Conservation (phyloP, 1,140 invertebrate genomes). For the Drosophila suzukii region DNA sequence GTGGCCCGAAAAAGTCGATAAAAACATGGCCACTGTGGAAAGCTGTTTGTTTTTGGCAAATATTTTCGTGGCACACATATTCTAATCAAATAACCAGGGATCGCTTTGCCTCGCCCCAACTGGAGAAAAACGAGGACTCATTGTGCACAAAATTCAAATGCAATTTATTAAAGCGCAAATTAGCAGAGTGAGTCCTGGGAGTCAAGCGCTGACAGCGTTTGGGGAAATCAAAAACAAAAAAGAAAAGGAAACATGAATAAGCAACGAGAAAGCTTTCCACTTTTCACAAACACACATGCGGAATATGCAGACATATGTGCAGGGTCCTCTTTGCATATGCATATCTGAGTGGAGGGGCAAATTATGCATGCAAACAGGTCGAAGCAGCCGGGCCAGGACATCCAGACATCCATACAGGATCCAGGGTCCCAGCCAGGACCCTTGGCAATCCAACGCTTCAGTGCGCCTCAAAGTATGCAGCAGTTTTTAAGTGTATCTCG, state of each 20-base stretch:
- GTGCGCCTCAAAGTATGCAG: conserved; percentile 69
- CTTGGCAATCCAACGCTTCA: conserved; percentile 58
- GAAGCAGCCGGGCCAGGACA: conserved; percentile 35
- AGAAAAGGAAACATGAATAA: conserved; percentile 44
- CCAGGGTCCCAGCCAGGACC: conserved; percentile 32
- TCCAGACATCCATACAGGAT: conserved; percentile 4
- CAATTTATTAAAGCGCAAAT: conserved; percentile 73
- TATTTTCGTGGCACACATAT: not conserved
- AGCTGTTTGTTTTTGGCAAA: not conserved
- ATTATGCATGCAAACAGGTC: conserved; percentile 58
- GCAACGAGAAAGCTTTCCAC: conserved; percentile 41
- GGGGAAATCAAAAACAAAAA: conserved; percentile 42
- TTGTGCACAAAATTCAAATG: conserved; percentile 55
- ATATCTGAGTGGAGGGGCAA: conserved; percentile 35
- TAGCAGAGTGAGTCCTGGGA: conserved; percentile 25
- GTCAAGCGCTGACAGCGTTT: conserved; percentile 52
- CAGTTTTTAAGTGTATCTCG: conserved; percentile 42
- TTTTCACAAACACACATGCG: conserved; percentile 6
- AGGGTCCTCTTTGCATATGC: conserved; percentile 45
- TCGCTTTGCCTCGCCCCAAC: not conserved
- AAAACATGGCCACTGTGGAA: not conserved
- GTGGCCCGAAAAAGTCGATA: not conserved
- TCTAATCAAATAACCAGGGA: conserved; percentile 1
- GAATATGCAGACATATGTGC: conserved; percentile 25
- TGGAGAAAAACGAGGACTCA: not conserved